Conservation (phyloP, 1,140 invertebrate species). For the Brachionus rotundiformis region DNA sequence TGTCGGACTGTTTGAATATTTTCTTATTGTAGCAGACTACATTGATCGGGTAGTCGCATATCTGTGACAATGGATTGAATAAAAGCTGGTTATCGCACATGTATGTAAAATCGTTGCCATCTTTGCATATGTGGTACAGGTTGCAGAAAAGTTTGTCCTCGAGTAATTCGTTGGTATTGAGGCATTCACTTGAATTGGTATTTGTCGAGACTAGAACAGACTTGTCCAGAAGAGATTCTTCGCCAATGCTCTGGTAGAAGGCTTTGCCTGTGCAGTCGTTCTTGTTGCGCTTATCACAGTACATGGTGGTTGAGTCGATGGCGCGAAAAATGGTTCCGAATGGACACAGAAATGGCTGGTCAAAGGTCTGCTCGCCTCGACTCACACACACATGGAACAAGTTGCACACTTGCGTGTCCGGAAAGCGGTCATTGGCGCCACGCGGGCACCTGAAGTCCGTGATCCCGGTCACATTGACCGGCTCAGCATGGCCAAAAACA, state of each 20-base stretch:
- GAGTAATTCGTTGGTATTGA: neutral
- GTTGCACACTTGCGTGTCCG: constrained; percentile 46
- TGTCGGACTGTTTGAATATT: neutral
- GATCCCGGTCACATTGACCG: constrained; percentile 33
- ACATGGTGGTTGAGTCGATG: constrained; percentile 25
- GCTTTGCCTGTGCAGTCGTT: constrained; percentile 39
- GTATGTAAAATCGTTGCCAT: neutral
- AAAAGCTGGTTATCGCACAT: constrained; percentile 51
- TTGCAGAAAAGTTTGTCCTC: constrained; percentile 41
- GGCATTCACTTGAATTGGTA: neutral
- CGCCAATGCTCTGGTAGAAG: neutral
- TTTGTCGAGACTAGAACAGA: neutral
- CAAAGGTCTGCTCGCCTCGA: neutral
- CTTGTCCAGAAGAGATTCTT: neutral
- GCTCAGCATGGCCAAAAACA: neutral
- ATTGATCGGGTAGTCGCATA: constrained; percentile 52
- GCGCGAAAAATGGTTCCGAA: constrained; percentile 18
- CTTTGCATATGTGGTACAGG: constrained; percentile 15
- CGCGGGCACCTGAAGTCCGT: constrained; percentile 17
- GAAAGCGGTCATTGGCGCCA: constrained; percentile 11
- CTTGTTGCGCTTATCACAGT: constrained; percentile 15
- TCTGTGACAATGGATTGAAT: constrained; percentile 34
- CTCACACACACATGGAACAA: constrained; percentile 51
- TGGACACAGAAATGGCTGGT: constrained; percentile 52
- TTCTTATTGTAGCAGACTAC: constrained; percentile 31